These are phyloP conservation scores for Ornithoptera priamus DNA, from an alignment of 2,888 invertebrate genomes.

Conservation along the genomic window DNA sequence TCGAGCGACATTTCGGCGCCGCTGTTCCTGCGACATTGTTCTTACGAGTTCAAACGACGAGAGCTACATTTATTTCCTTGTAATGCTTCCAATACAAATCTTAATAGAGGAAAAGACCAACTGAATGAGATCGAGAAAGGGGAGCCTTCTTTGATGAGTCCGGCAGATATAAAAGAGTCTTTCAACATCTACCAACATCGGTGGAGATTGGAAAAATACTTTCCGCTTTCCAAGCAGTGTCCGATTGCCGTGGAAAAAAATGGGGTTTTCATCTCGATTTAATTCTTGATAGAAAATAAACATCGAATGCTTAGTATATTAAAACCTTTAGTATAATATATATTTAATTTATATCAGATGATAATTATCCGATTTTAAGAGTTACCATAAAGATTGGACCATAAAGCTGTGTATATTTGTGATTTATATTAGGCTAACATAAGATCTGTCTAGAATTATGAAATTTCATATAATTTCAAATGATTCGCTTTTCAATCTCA, in stretches of 20 bases:
- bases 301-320: too few relatives aligned
- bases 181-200: constrained; percentile 22
- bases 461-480: too few relatives aligned
- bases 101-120: constrained; percentile 29
- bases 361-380: too few relatives aligned
- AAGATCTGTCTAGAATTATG: too few relatives aligned
- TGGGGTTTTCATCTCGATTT: background rate
- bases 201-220: constrained; percentile 19
- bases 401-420: too few relatives aligned
- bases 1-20: constrained; percentile 38
- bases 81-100: constrained; percentile 44
- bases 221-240: constrained; percentile 1
- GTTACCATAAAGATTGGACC: too few relatives aligned
- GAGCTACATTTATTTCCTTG: constrained; percentile 33
- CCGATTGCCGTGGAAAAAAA: too few relatives aligned
- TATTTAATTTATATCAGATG: too few relatives aligned
- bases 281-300: background rate
- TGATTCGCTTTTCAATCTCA: too few relatives aligned
- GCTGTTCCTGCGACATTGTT: constrained; percentile 32
- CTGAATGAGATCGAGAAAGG: constrained; percentile 21
- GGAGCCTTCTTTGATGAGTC: constrained; percentile 15
- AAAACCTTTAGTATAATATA: too few relatives aligned
- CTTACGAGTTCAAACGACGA: constrained; percentile 31
- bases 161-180: constrained; percentile 20
- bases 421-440: too few relatives aligned